phyloP scores from a whole-genome alignment of 2,888 invertebrate species.

The Lamproptera curius region DNA sequence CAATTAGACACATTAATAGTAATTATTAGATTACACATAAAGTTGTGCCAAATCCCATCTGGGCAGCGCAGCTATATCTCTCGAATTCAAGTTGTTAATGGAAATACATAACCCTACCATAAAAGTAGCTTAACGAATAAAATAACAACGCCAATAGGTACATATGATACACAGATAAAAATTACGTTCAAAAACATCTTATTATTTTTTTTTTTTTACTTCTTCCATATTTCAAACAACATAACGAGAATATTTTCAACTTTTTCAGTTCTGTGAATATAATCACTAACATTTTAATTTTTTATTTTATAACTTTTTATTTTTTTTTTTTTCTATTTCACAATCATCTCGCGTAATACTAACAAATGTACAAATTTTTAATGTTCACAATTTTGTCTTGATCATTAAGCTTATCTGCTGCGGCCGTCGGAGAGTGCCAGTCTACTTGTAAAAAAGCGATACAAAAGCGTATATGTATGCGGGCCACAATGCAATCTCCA shows the following conservation, averaged over 20 bases:
- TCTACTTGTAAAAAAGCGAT: conserved; percentile 56
- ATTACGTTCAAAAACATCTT: conserved; percentile 58
- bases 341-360: conserved; percentile 47
- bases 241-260: conserved; percentile 73
- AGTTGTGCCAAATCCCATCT: conserved; percentile 48
- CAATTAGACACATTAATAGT: conserved; percentile 57
- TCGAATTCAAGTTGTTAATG: conserved; percentile 36
- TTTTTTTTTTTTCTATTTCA: conserved; percentile 36
- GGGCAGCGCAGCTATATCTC: conserved; percentile 55
- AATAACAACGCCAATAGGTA: conserved; percentile 69
- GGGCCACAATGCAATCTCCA: conserved; percentile 8
- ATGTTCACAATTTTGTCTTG: conserved; percentile 22
- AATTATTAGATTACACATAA: conserved; percentile 44
- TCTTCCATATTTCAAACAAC: conserved; percentile 51
- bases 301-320: conserved; percentile 69
- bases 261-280: conserved; percentile 77
- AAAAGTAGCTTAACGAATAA: conserved; percentile 70
- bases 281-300: conserved; percentile 64
- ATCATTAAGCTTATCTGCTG: conserved; percentile 5
- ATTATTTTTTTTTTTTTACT: background rate
- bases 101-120: conserved; percentile 36
- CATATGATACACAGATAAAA: conserved; percentile 60
- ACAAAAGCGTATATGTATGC: conserved; percentile 53
- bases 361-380: conserved; percentile 28
- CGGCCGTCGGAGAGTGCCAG: conserved; percentile 32